Conservation (phyloP, 2,888 invertebrate genomes). For the Machimus atricapillus region DNA sequence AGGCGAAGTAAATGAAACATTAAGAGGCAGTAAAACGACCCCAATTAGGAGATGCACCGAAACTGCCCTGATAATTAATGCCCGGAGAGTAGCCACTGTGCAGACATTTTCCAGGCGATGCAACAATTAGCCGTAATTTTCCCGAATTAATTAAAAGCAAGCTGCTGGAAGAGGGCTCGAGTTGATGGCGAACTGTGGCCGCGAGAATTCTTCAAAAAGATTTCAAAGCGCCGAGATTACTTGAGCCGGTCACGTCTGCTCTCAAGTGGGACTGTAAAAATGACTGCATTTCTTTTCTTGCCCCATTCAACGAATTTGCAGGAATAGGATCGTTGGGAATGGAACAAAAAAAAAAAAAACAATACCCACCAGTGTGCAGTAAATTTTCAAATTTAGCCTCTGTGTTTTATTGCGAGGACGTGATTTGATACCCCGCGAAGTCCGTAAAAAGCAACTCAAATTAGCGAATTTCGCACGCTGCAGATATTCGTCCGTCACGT, state of each 20-base stretch:
- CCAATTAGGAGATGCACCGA: background rate
- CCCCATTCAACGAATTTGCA: background rate
- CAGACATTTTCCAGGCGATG: background rate
- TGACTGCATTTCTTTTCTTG: background rate
- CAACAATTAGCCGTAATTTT: background rate
- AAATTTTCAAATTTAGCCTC: background rate
- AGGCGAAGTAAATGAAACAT: background rate
- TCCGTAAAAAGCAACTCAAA: background rate
- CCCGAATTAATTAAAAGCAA: background rate
- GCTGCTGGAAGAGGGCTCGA: background rate
- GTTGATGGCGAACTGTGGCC: background rate
- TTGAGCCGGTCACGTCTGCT: background rate
- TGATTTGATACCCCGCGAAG: background rate
- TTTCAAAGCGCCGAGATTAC: background rate
- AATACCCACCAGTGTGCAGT: background rate
- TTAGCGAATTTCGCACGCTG: background rate
- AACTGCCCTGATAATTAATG: background rate
- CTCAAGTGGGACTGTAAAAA: constrained; percentile 1
- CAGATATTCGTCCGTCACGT: background rate
- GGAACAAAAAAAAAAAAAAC: background rate
- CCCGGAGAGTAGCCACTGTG: background rate
- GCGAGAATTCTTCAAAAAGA: background rate
- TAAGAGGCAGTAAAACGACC: background rate
- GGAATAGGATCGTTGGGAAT: background rate
- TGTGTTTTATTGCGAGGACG: background rate